A percentile compares a stretch with the other conserved stretches of the same genome.
These are phyloP conservation scores for Agrochola macilenta DNA, from an alignment of 2,888 invertebrate genomes.

Conservation along the genomic window DNA sequence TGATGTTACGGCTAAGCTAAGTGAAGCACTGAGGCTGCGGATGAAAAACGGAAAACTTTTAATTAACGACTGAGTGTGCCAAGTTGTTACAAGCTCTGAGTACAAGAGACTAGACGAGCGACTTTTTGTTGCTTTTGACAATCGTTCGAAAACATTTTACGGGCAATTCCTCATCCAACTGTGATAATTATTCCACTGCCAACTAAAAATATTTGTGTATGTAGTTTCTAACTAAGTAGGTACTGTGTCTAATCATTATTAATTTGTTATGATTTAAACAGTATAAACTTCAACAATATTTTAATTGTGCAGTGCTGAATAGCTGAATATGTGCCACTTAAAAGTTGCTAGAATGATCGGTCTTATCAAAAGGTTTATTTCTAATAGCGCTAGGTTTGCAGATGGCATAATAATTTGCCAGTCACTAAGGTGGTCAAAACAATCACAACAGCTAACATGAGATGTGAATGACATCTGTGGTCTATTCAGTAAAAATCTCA, in stretches of 20 bases:
- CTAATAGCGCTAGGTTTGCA: neutral
- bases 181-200: neutral
- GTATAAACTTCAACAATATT: neutral
- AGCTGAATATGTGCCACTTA: neutral
- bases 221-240: neutral
- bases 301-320: neutral
- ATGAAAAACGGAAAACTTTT: constrained; percentile 53
- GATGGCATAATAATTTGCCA: neutral
- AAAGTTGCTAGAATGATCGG: neutral
- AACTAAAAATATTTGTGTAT: neutral
- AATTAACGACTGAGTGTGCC: constrained; percentile 49
- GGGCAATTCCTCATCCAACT: neutral
- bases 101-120: neutral
- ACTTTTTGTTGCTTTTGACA: constrained; percentile 21
- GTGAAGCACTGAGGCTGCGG: constrained; percentile 3
- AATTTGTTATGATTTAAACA: neutral
- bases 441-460: neutral
- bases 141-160: neutral
- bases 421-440: no score
- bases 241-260: neutral
- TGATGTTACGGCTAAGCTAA: constrained; percentile 4
- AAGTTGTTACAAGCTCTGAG: constrained; percentile 41
- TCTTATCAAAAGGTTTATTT: neutral
- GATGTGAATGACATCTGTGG: neutral
- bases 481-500: no score